Percentiles rank a stretch among this genome's conserved stretches.
phyloP scores from a whole-genome alignment of 2,888 invertebrate genomes.

The Villa cingulata region DNA sequence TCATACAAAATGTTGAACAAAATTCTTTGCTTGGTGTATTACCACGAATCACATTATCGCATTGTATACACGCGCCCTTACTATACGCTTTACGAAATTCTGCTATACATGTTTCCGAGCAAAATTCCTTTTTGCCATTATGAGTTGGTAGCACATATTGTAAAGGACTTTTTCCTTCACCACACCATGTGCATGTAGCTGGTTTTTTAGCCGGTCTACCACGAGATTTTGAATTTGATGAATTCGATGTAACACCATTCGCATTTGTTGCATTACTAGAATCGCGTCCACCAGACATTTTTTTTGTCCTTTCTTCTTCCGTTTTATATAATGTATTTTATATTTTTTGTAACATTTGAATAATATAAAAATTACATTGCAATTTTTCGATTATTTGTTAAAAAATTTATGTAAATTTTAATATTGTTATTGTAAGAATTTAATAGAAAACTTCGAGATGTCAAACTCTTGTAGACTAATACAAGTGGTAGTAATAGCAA shows the following conservation, averaged over 20 bases:
- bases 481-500: too few relatives aligned
- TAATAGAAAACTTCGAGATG: too few relatives aligned
- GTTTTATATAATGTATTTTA: background rate
- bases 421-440: too few relatives aligned
- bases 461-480: too few relatives aligned
- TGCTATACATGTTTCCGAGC: slow-evolving; percentile 76
- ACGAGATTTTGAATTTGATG: slow-evolving; percentile 19
- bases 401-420: too few relatives aligned
- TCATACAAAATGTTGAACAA: slow-evolving; percentile 72
- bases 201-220: slow-evolving; percentile 68
- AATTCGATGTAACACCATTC: slow-evolving; percentile 7
- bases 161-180: slow-evolving; percentile 64
- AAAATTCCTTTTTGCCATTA: slow-evolving; percentile 83
- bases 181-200: slow-evolving; percentile 67
- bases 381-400: too few relatives aligned
- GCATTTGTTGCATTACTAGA: slow-evolving; percentile 15
- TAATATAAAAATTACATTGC: too few relatives aligned
- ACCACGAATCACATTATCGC: slow-evolving; percentile 70
- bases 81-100: slow-evolving; percentile 80
- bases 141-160: slow-evolving; percentile 79
- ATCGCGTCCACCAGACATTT: slow-evolving; percentile 11
- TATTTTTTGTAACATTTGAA: too few relatives aligned
- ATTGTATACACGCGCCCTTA: slow-evolving; percentile 75
- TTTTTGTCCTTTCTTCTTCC: background rate
- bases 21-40: slow-evolving; percentile 65